These are phyloP conservation scores for Encarsia formosa DNA, from an alignment of 2,888 invertebrate genomes.

Conservation along the genomic window DNA sequence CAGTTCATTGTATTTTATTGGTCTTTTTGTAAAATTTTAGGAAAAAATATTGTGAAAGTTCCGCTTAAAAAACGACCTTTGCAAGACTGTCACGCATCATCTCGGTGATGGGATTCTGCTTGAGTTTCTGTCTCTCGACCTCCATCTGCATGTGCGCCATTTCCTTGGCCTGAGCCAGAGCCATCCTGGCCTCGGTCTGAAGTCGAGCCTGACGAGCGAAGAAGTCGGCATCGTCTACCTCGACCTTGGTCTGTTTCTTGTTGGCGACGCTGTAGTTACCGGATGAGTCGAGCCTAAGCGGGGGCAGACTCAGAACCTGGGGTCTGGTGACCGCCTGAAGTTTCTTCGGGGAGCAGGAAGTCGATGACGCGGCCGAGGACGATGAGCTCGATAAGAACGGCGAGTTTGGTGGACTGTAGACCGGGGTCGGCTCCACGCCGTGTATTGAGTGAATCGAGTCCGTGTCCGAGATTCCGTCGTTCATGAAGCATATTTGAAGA, in stretches of 20 bases:
- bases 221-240: conserved; percentile 69
- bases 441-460: conserved; percentile 55
- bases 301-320: conserved; percentile 43
- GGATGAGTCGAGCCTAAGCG: conserved; percentile 7
- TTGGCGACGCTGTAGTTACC: not conserved
- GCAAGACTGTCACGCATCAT: conserved; percentile 76
- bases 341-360: conserved; percentile 15
- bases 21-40: too few species aligned
- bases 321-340: conserved; percentile 34
- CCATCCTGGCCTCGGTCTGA: conserved; percentile 83
- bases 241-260: not conserved
- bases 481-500: conserved; percentile 94
- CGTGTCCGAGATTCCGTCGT: conserved; percentile 82
- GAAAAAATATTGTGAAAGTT: too few species aligned
- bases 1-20: too few species aligned
- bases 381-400: not conserved
- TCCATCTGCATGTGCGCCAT: conserved; percentile 91
- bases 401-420: too few species aligned
- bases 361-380: conserved; percentile 7
- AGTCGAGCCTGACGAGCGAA: conserved; percentile 76
- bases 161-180: conserved; percentile 84
- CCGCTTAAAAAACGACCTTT: too few species aligned
- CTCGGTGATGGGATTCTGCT: conserved; percentile 79
- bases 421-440: not conserved
- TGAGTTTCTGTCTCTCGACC: conserved; percentile 68